These are phyloP conservation scores for Helostoma temminkii DNA, from an alignment of 2,797 vertebrate species.

Conservation along the genomic window DNA sequence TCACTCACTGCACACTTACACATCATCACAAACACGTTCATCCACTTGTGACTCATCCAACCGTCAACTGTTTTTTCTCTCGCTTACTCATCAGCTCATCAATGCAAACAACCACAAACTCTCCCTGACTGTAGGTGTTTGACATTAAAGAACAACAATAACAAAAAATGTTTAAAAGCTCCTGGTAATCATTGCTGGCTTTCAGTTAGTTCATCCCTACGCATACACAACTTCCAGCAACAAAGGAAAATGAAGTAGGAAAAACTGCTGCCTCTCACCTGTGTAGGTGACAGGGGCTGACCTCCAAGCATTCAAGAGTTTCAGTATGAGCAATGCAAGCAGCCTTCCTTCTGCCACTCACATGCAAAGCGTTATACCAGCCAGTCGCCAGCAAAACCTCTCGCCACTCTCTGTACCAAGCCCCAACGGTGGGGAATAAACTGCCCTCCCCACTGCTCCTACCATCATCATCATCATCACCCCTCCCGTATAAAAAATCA, in stretches of 20 bases:
- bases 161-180: neutral
- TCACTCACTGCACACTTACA: constrained; percentile 41
- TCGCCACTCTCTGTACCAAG: constrained; percentile 86
- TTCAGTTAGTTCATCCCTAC: neutral
- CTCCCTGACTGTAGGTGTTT: constrained; percentile 36
- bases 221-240: constrained; percentile 1
- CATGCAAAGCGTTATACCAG: constrained; percentile 68
- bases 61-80: constrained; percentile 22
- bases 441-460: constrained; percentile 58
- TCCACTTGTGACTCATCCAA: constrained; percentile 60
- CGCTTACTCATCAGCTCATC: constrained; percentile 30
- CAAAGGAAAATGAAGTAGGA: neutral
- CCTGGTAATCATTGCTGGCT: neutral
- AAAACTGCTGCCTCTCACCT: constrained; percentile 66
- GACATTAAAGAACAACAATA: constrained; percentile 31
- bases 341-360: constrained; percentile 58
- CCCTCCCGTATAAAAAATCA: constrained; percentile 81
- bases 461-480: constrained; percentile 55
- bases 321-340: constrained; percentile 59
- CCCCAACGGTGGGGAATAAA: constrained; percentile 79
- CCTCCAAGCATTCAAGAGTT: constrained; percentile 50
- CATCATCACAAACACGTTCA: no score
- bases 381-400: constrained; percentile 70
- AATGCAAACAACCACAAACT: constrained; percentile 19
- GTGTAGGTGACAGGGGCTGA: constrained; percentile 51